Evolutionary conservation across 2,797 vertebrate species (phyloP), one percentile per base, ranked within the genome.

Genomic region (Clarias pachynema): DNA sequence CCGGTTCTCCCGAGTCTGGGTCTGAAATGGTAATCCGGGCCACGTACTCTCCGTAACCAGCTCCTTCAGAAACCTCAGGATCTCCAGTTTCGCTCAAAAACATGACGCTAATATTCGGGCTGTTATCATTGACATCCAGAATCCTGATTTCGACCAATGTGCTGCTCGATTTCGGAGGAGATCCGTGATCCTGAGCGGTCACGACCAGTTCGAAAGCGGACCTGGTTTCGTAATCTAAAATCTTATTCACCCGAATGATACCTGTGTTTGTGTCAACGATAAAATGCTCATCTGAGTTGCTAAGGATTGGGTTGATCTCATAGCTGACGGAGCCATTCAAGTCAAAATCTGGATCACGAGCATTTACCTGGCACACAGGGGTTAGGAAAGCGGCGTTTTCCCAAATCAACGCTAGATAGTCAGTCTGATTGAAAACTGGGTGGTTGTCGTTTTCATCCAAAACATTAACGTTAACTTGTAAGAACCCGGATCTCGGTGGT

Each of bases 371-470:
- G 72, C 96, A 97, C 77, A 98, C 94, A 0, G 93, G 26, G 0
- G 94, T 92, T 69, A 93, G 92, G 0, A 92, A 86, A 0, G 89
- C 89, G 0, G 96, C 93, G 65, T 97, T 95, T 89, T 99, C 98
- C 10, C 91, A 91, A n/a, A 98, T 89, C 0, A 90, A 89, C 1
- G 92, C 92, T 3, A 93, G 93, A 91, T 98, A 98, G 70, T 97
- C 96, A 0, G 85, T 89, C 88, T 91, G 96, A 89, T 94, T 96
- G 86, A 98, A 98, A 6, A 93, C 88, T 0, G 97, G 98, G 0
- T 96, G 94, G 88, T 97, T 97, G 93, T 99, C 97, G 29, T 99
- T 99, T 93, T 98, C 97, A 72, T 99, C 97, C 90, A 97, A 88
- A 31, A 98, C 93, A 3, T 84, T 90, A 80, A 99, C 74, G 20